These are phyloP conservation scores for Pseudobourletiella spinata DNA, from an alignment of 1,140 invertebrate species.

Conservation along the genomic window DNA sequence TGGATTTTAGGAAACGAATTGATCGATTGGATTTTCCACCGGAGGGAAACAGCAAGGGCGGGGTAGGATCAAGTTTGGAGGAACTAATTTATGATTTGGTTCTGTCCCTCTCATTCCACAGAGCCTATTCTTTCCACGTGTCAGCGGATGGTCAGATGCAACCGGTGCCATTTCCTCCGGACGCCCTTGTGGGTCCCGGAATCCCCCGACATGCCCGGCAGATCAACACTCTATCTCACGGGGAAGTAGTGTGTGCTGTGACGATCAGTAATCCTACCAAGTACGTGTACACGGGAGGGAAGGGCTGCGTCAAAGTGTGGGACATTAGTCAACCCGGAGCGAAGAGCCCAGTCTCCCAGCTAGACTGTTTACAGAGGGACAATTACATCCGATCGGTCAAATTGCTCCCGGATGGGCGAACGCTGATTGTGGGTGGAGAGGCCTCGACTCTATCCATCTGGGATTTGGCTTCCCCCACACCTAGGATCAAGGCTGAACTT, in stretches of 20 bases:
- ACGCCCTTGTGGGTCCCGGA: constrained; percentile 54
- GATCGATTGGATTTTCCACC: too few species aligned
- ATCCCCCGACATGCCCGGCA: constrained; percentile 63
- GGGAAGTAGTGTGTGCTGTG: constrained; percentile 80
- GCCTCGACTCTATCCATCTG: constrained; percentile 81
- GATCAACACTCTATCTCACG: constrained; percentile 67
- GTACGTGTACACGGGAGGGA: constrained; percentile 80
- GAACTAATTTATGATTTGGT: too few species aligned
- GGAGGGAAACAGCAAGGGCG: too few species aligned
- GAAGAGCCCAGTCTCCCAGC: constrained; percentile 65
- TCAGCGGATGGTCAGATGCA: constrained; percentile 59
- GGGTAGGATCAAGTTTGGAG: too few species aligned
- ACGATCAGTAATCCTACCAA: constrained; percentile 73
- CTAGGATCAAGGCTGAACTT: constrained; percentile 49
- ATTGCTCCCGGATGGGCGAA: constrained; percentile 77
- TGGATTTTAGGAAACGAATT: too few species aligned
- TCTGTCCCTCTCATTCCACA: too few species aligned
- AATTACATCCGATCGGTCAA: constrained; percentile 89
- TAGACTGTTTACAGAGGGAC: constrained; percentile 75
- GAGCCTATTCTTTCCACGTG: constrained; percentile 67
- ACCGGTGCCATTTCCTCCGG: constrained; percentile 69
- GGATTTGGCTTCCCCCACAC: constrained; percentile 65
- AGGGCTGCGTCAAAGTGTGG: constrained; percentile 83
- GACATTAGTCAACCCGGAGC: constrained; percentile 63
- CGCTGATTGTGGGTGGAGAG: constrained; percentile 85